Conservation (phyloP, 2,888 invertebrate genomes). For the Sphaerophoria taeniata region DNA sequence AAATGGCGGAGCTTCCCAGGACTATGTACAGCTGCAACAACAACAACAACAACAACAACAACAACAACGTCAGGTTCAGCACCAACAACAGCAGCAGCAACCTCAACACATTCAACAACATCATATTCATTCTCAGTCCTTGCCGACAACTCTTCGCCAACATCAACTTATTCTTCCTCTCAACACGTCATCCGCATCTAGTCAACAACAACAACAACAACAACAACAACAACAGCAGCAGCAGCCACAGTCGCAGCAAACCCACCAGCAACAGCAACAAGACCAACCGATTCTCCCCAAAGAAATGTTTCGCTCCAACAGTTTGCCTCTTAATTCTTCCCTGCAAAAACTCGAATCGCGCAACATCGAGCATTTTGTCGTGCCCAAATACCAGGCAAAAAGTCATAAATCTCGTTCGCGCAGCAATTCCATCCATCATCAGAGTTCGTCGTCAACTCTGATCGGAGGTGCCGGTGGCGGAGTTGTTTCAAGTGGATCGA, state of each 20-base stretch:
- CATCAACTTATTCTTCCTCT: slow-evolving; percentile 64
- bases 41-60: slow-evolving; percentile 76
- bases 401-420: slow-evolving; percentile 79
- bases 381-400: slow-evolving; percentile 81
- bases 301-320: slow-evolving; percentile 86
- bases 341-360: slow-evolving; percentile 80
- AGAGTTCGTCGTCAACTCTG: slow-evolving; percentile 71
- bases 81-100: slow-evolving; percentile 43
- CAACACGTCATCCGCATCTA: slow-evolving; percentile 49
- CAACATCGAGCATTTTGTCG: slow-evolving; percentile 79
- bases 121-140: slow-evolving; percentile 64
- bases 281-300: slow-evolving; percentile 78
- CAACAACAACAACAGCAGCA: slow-evolving; percentile 71
- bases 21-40: slow-evolving; percentile 53
- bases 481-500: slow-evolving; percentile 53
- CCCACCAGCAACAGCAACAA: not conserved
- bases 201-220: slow-evolving; percentile 74
- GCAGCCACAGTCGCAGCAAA: slow-evolving; percentile 23
- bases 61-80: slow-evolving; percentile 75
- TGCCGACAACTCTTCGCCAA: slow-evolving; percentile 64
- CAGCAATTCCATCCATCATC: slow-evolving; percentile 82
- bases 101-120: slow-evolving; percentile 58
- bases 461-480: slow-evolving; percentile 43
- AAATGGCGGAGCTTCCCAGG: slow-evolving; percentile 36
- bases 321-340: slow-evolving; percentile 85